Evolutionary conservation across 2,113 vertebrate genomes (phyloP), one percentile per base, ranked within the genome.

Genomic region (Barnardius zonarius): DNA sequence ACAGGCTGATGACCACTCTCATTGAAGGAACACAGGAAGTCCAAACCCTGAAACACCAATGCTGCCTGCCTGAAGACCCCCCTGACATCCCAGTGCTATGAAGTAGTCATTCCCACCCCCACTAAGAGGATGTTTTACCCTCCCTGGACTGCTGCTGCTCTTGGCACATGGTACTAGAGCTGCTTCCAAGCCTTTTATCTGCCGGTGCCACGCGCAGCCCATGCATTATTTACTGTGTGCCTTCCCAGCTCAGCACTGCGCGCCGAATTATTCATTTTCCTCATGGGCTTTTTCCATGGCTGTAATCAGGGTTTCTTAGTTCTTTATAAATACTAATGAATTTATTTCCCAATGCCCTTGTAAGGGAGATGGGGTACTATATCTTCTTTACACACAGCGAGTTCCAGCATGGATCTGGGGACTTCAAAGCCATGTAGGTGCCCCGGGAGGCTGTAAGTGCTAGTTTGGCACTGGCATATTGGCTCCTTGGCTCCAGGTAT

Each of bases 301-400:
- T 62, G 85, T 93, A 84, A 93, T 78, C 85, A 93, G 88, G 84
- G 74, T 82, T 87, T 79, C 76, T 88, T 68, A 73, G 76, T 69
- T 83, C 86, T 76, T 93, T 61, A 92, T 48, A 88, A 92, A 93
- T 80, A 77, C 68, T 95, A 92, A 93, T 92, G 79, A 93, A 95
- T 92, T 90, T 90, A 92, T 92, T 93, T 95, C 83, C 52, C 3
- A 4, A 2, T 24, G 46, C 44, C 72, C 72, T 85, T 73, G 49
- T 3, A 67, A 88, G 72, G 64, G 43, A 92, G 52, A 64, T 16
- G 63, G 27, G 54, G 27, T 80, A 39, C 88, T 88, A 3, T 4
- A 88, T 92, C 35, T 74, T 62, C 67, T 76, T 85, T 73, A 73
- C 5, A 18, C 25, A 28, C 33, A 55, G 48, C 0, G 0, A 61